Base-by-base conservation (phyloP, 2,888 invertebrate genomes). In the Sipha maydis region DNA sequence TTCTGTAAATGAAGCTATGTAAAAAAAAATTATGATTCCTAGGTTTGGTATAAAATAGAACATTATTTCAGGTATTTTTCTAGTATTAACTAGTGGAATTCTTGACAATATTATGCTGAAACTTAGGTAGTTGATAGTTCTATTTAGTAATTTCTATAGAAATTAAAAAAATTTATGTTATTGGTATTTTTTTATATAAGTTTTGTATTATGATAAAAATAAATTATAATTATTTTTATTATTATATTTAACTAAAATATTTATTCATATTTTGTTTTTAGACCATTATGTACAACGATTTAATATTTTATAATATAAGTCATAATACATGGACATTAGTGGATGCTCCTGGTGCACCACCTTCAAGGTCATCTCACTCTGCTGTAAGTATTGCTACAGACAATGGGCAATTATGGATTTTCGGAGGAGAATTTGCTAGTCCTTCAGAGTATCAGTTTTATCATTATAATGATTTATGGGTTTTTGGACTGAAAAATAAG, bases 391-490 rank as follows among this genome's bases (percentile, higher is more conserved):
- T 96, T 31, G 94, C 96, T 0, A 94, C 95, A 71, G 95, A 95
- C 90, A 95, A 95, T 93, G 96, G 96, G 1, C 95, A 95, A 91
- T 91, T 95, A 80, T 95, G 95, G 95, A 92, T 95, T 79, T 98
- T 98, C 93, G 98, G 98, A 14, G 98, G 98, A 1, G 98, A 98
- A 93, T 98, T 96, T 92, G 96, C 97, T 7, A 97, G 97, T 91
- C 96, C 96, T 0, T 95, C 96, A 0, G 97, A 98, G 91, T 95
- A 96, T 31, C 98, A 98, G 92, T 98, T 97, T 92, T 96, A 97
- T 91, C 98, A 98, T 92, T 98, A 97, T 92, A 95, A 95, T 91
- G 98, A 98, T 91, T 93, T 98, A 0, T 98, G 98, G 98, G 94
- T 96, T 88, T 96, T 95, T 91, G 95, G 96, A 90, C 92, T 98